Percentiles rank a stretch among this genome's conserved stretches.
These are phyloP conservation scores for Phalacrocorax pelagicus DNA, from an alignment of 2,113 vertebrate genomes.

Conservation along the genomic window DNA sequence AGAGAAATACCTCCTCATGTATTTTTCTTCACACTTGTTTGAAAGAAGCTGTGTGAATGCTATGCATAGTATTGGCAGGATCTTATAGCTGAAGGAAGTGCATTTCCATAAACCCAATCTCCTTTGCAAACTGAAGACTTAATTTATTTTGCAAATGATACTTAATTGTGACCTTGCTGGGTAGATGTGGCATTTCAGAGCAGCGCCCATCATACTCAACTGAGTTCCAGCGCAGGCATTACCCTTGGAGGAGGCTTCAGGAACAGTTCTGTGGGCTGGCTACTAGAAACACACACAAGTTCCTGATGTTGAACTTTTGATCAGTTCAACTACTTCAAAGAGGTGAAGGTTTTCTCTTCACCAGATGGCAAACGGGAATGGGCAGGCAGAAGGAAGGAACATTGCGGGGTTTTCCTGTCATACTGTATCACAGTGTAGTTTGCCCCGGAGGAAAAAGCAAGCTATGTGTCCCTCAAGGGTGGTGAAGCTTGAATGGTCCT, in stretches of 20 bases:
- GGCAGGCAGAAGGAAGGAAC: not conserved
- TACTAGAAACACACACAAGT: not conserved
- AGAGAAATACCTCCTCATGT: not conserved
- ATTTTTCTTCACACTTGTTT: not conserved
- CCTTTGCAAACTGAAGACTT: not conserved
- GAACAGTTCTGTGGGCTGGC: not conserved
- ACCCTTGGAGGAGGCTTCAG: not conserved
- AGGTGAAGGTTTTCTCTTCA: not conserved
- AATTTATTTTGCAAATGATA: not conserved
- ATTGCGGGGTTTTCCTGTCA: not conserved
- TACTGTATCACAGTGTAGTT: not conserved
- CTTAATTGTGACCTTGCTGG: not conserved
- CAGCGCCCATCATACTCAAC: not conserved
- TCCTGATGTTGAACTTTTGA: not conserved
- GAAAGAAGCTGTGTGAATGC: not conserved
- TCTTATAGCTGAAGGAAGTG: not conserved
- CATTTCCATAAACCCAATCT: not conserved
- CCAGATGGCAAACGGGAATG: not conserved
- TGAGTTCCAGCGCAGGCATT: not conserved
- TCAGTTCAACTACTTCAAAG: not conserved
- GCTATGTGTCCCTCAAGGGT: not conserved
- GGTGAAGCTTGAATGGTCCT: not conserved
- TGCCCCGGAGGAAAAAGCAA: not conserved
- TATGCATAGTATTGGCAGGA: not conserved
- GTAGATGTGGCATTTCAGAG: not conserved